These are phyloP conservation scores for Bombus pyrosoma DNA, from an alignment of 1,140 invertebrate species.

Conservation along the genomic window DNA sequence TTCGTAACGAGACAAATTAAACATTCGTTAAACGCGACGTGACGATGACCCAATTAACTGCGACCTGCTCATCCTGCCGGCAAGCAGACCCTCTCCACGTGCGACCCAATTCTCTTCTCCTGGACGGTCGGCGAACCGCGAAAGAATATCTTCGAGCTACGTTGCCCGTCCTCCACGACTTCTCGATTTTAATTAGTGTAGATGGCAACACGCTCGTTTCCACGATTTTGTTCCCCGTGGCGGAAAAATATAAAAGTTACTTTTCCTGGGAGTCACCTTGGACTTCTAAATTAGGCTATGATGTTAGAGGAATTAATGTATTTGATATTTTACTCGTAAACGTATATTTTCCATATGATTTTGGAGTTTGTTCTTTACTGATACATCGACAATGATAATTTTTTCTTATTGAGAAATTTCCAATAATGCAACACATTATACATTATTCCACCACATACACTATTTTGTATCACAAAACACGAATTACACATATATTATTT, in stretches of 20 bases:
- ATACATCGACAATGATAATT: neutral
- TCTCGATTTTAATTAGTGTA: constrained; percentile 42
- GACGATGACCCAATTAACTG: constrained; percentile 64
- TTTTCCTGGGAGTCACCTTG: neutral
- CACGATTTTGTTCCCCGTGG: neutral
- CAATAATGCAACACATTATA: neutral
- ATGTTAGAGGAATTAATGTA: neutral
- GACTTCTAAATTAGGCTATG: neutral
- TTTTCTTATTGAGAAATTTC: neutral
- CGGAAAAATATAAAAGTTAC: neutral
- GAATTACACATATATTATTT: neutral
- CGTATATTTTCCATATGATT: neutral
- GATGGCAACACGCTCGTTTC: neutral
- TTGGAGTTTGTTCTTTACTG: no score
- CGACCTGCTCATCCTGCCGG: constrained; percentile 50
- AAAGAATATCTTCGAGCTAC: constrained; percentile 24
- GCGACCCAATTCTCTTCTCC: constrained; percentile 43
- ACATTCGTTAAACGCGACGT: constrained; percentile 69
- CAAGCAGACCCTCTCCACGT: constrained; percentile 12
- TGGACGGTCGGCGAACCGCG: constrained; percentile 23
- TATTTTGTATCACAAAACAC: neutral
- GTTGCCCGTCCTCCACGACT: neutral
- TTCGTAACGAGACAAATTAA: constrained; percentile 71
- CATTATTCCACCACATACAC: neutral
- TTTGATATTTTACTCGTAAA: neutral